phyloP scores from a whole-genome alignment of 2,797 vertebrate genomes.

The Cyprinella venusta region DNA sequence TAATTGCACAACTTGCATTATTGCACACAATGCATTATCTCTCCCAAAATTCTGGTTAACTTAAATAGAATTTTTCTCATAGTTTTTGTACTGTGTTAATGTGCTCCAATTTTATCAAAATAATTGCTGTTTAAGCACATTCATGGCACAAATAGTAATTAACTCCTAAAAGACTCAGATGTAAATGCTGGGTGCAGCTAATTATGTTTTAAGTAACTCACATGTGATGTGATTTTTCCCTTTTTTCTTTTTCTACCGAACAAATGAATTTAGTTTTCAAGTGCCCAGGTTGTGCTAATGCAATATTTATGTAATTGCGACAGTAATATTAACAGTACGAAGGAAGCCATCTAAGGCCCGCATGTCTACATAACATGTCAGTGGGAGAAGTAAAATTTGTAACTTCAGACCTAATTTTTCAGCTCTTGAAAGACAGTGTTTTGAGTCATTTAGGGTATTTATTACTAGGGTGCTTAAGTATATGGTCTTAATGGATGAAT shows the following conservation, averaged over 20 bases:
- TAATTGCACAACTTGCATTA: conserved; percentile 2
- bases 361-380: conserved; percentile 75
- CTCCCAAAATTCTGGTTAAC: conserved; percentile 36
- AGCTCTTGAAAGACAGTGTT: conserved; percentile 36
- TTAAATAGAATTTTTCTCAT: conserved; percentile 39
- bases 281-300: neutral
- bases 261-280: neutral
- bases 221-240: conserved; percentile 53
- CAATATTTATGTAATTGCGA: conserved; percentile 32
- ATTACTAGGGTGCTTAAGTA: conserved; percentile 31
- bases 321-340: conserved; percentile 16
- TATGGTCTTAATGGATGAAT: conserved; percentile 51
- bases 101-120: conserved; percentile 25
- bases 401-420: conserved; percentile 37
- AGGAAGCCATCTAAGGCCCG: conserved; percentile 63
- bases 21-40: conserved; percentile 36
- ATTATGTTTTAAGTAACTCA: conserved; percentile 25
- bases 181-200: conserved; percentile 22
- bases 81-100: conserved; percentile 23
- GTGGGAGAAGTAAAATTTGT: conserved; percentile 57
- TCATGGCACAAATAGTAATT: conserved; percentile 31
- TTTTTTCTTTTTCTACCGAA: conserved; percentile 57
- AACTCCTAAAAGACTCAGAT: conserved; percentile 27
- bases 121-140: conserved; percentile 31
- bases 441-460: conserved; percentile 64